These are phyloP conservation scores for Sciaenops ocellatus DNA, from an alignment of 2,797 vertebrate species.

Conservation along the genomic window DNA sequence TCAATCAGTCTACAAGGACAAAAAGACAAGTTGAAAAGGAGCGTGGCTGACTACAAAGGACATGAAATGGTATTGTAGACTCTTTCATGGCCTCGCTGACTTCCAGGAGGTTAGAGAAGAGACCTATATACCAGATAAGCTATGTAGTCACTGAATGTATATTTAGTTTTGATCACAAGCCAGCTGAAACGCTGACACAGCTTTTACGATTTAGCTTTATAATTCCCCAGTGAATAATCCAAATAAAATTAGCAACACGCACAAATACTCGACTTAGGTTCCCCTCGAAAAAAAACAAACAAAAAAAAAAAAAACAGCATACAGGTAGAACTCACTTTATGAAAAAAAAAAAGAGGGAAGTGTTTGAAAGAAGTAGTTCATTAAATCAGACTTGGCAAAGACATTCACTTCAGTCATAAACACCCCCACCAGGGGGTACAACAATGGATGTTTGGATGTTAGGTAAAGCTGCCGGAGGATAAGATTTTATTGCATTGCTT, in stretches of 20 bases:
- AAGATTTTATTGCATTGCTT: slow-evolving; percentile 60
- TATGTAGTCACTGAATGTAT: background rate
- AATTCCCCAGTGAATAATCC: slow-evolving; percentile 32
- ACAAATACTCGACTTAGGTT: slow-evolving; percentile 35
- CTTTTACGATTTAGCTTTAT: slow-evolving; percentile 20
- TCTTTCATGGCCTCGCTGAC: slow-evolving; percentile 6
- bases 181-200: background rate
- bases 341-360: slow-evolving; percentile 55
- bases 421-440: slow-evolving; percentile 34
- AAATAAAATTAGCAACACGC: slow-evolving; percentile 38
- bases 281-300: slow-evolving; percentile 24
- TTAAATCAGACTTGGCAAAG: slow-evolving; percentile 73
- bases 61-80: background rate
- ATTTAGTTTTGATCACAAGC: slow-evolving; percentile 12
- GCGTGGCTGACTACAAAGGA: slow-evolving; percentile 19
- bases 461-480: slow-evolving; percentile 63
- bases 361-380: slow-evolving; percentile 66
- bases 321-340: slow-evolving; percentile 49
- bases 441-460: slow-evolving; percentile 56
- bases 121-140: background rate
- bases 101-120: background rate
- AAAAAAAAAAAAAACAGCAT: slow-evolving; percentile 9
- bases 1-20: slow-evolving; percentile 57
- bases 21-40: slow-evolving; percentile 24
- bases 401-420: slow-evolving; percentile 66